Percentiles rank a stretch among this genome's conserved stretches.
These are phyloP conservation scores for Glyphotaelius pellucidus DNA, from an alignment of 2,888 invertebrate genomes.

Conservation along the genomic window DNA sequence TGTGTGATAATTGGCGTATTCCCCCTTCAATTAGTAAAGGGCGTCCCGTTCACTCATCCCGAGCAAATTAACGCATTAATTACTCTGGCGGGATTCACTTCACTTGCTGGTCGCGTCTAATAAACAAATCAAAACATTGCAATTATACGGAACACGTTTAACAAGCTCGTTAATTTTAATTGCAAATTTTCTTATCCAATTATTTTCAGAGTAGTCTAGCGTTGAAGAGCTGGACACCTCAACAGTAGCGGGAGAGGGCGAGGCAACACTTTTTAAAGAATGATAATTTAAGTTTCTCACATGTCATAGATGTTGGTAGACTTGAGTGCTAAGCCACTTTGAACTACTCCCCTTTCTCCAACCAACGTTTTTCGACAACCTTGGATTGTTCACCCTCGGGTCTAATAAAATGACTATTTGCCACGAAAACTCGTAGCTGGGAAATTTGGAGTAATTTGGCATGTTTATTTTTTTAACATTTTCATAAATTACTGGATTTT, in stretches of 20 bases:
- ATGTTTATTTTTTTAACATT: no score
- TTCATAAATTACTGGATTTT: no score
- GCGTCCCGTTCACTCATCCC: constrained; percentile 60
- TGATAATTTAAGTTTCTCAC: not conserved
- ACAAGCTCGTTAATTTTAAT: constrained; percentile 66
- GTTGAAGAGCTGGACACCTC: constrained; percentile 3
- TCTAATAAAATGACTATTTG: no score
- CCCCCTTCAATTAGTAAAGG: constrained; percentile 39
- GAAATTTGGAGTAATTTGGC: no score
- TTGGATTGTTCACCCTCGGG: no score
- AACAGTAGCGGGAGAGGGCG: constrained; percentile 17
- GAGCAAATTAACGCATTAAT: constrained; percentile 63
- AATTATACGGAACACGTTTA: constrained; percentile 66
- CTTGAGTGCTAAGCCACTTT: no score
- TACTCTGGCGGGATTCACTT: constrained; percentile 30
- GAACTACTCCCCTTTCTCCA: no score
- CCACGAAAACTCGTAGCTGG: no score
- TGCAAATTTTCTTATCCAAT: constrained; percentile 66
- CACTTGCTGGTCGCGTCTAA: constrained; percentile 61
- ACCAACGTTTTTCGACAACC: no score
- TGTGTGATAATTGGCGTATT: not conserved
- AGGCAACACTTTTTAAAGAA: not conserved
- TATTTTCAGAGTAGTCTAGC: constrained; percentile 60
- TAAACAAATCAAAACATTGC: constrained; percentile 66
- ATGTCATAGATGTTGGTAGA: no score